phyloP scores from a whole-genome alignment of 2,888 invertebrate genomes.

The Julus scanicus region DNA sequence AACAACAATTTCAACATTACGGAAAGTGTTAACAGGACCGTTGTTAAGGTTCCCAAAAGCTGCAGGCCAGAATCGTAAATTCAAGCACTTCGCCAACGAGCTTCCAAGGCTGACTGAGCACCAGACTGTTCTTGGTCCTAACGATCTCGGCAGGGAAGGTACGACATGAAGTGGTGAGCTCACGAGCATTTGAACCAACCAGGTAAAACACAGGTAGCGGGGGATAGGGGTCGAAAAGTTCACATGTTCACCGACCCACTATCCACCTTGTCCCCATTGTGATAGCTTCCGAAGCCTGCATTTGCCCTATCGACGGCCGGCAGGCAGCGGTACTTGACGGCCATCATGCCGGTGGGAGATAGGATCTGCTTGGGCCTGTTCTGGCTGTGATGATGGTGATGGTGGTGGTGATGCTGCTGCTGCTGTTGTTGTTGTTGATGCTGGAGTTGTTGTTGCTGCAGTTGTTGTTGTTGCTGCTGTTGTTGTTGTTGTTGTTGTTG shows the following conservation, averaged over 20 bases:
- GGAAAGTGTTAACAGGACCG: no score
- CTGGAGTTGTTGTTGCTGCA: neutral
- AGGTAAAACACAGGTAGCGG: constrained; percentile 14
- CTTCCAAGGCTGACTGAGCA: no score
- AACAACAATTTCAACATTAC: no score
- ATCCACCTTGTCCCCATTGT: constrained; percentile 50
- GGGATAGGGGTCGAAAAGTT: neutral
- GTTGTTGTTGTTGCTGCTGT: constrained; percentile 26
- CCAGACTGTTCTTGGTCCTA: no score
- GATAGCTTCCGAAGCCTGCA: neutral
- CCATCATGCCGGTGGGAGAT: constrained; percentile 49
- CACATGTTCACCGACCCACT: constrained; percentile 2
- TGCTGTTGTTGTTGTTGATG: neutral
- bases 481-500: neutral
- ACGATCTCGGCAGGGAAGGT: neutral
- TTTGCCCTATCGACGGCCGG: neutral
- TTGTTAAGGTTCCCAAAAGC: no score
- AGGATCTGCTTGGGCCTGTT: constrained; percentile 44
- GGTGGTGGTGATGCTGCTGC: constrained; percentile 28
- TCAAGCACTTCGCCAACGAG: no score
- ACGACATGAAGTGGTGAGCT: neutral
- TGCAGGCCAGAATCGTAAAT: no score
- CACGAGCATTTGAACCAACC: constrained; percentile 46
- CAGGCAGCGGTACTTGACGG: constrained; percentile 11
- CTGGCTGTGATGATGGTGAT: neutral